Conservation (phyloP, 2,888 invertebrate genomes). For the Marasmarcha lunaedactyla region DNA sequence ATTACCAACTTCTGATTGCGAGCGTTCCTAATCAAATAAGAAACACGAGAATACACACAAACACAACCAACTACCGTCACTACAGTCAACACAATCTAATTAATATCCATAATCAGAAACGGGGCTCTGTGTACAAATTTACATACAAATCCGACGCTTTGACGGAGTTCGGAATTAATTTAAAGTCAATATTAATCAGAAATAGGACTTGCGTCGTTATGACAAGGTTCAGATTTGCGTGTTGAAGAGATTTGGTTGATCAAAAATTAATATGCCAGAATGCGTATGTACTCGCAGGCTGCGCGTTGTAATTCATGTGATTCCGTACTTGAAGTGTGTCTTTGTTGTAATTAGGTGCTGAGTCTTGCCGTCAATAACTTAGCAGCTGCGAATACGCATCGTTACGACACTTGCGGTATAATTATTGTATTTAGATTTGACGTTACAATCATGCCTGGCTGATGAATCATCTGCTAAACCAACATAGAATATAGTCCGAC, state of each 20-base stretch:
- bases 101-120: conserved; percentile 32
- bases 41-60: too few relatives aligned
- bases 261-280: background rate
- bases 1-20: background rate
- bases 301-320: background rate
- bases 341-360: too few relatives aligned
- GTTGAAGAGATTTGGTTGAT: background rate
- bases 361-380: too few relatives aligned
- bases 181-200: background rate
- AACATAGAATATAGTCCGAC: too few relatives aligned
- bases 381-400: too few relatives aligned
- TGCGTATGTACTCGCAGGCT: background rate
- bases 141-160: conserved; percentile 16
- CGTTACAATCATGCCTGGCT: too few relatives aligned
- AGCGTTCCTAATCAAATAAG: background rate
- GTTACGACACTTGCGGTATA: too few relatives aligned
- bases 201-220: background rate
- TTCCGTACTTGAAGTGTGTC: too few relatives aligned
- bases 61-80: conserved; percentile 20
- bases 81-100: conserved; percentile 30
- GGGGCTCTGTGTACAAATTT: conserved; percentile 21
- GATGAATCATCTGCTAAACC: too few relatives aligned
- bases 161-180: conserved; percentile 7
- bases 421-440: too few relatives aligned
- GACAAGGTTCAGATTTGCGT: background rate